Base-by-base conservation (phyloP, 1,140 invertebrate genomes). In the Atopsyche davidsoni region DNA sequence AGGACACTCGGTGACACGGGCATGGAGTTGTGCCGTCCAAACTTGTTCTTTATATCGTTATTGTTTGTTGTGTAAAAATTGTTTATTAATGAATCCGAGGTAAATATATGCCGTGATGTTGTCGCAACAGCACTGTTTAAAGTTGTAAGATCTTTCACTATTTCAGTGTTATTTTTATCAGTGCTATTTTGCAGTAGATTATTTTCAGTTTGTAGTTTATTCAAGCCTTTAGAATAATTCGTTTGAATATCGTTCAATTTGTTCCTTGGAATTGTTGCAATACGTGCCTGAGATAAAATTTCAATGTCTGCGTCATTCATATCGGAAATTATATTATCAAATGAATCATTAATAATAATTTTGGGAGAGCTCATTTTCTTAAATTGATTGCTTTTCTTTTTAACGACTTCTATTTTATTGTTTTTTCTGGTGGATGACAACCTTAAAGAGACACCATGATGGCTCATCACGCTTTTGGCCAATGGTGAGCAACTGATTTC, bases 251-350 rank as follows among this genome's bases (percentile, higher is more conserved):
- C 43, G 32, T 59, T 61, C 49, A 56, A 21, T 49, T 55, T 56
- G 18, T 18, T 38, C 51, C 53, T 49, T 7, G 46, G 40, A 18
- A 48, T 45, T 28, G 23, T 48, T 58, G 58, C 61, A 16, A 54
- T 14, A 11, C 68, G 66, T 28, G 65, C 61, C 57, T 72, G 70
- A 23, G 70, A 64, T 21, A 73, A 46, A 28, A 54, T 57, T 22
- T 74, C 70, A 36, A 73, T 63, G 24, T 64, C 64, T 64, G 67
- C 70, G 28, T 74, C 72, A 65, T 74, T 70, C 44, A 74, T 66
- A 60, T 66, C 66, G 3, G 59, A 65, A 36, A 72, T 59, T 47
- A 74, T 60, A 57, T 51, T 69, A 53, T 74, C 72, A 62, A 74
- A 74, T n/a, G 72, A 72, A 57, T 74, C 72, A 66, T 74, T 70